Evolutionary conservation across 2,113 vertebrate species (phyloP), one percentile per base, ranked within the genome.

Genomic region (Archocentrus centrarchus): DNA sequence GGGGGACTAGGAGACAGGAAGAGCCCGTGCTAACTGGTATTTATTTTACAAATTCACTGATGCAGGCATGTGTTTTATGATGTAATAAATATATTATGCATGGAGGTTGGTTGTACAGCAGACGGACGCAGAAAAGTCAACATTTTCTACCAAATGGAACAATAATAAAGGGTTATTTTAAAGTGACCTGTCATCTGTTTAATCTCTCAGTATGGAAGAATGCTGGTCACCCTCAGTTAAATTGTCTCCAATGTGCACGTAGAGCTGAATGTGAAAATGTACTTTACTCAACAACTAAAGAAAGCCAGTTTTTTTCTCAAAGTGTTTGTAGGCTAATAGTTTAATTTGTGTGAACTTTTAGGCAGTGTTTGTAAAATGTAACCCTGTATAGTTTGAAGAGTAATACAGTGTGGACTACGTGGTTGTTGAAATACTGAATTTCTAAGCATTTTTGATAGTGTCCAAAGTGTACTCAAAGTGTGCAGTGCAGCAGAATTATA

Each of bases 111-210:
- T 6, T 47, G 22, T 47, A 0, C 64, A 27, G 14, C 11, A 68
- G 64, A 47, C 39, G 27, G 22, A 68, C 8, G 8, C 22, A 27
- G 64, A 47, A 68, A 7, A 39, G 24, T 6, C 44, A 35, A 68
- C 63, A 68, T 68, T 68, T 47, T 68, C 64, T 27, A 68, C 39
- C 14, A 66, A 44, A 10, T 44, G n/a, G 39, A 66, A 27, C 22
- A 27, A 27, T 2, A 0, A 44, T 66, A 13, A 0, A 44, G n/a
- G 63, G 37, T 6, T 24, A n/a, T 64, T 41, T 64, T 64, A 64
- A 64, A 64, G 3, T 64, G 22, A 22, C 41, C 35, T 66, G 9
- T 64, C n/a, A 64, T 64, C 20, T 1, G 0, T 64, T 64, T 64
- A 66, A 44, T 0, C 63, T 66, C 41, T 14, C 63, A 0, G 4